These are phyloP conservation scores for Anguilla obscura DNA, from an alignment of 2,797 vertebrate species.

Conservation along the genomic window DNA sequence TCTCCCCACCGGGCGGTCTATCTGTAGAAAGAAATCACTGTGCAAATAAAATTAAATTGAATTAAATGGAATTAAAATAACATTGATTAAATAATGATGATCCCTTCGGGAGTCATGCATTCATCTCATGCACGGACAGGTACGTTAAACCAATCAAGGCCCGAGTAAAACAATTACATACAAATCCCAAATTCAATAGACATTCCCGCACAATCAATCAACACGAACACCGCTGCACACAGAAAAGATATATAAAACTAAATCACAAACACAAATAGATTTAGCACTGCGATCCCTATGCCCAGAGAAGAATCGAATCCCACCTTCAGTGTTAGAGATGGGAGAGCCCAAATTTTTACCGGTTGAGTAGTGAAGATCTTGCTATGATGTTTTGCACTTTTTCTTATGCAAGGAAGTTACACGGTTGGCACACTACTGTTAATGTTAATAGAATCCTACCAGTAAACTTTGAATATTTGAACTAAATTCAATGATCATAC, in stretches of 20 bases:
- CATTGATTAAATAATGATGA: constrained; percentile 3
- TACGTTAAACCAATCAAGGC: neutral
- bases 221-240: neutral
- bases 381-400: neutral
- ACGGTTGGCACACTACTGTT: too few relatives aligned
- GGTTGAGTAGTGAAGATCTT: neutral
- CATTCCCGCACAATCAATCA: neutral
- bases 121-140: neutral
- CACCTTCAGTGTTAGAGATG: neutral
- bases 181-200: neutral
- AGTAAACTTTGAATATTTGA: too few relatives aligned
- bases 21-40: neutral
- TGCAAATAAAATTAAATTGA: neutral
- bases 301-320: neutral
- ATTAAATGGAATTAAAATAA: neutral
- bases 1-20: neutral
- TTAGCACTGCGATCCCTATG: neutral
- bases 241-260: neutral
- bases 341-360: neutral
- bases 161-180: neutral
- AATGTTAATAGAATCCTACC: too few relatives aligned
- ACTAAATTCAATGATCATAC: too few relatives aligned
- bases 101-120: neutral
- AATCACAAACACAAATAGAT: neutral
- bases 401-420: too few relatives aligned